Evolutionary conservation across 92 coral and sea anemone genomes (phyloP).

Genomic region (Phenganax marumi): DNA sequence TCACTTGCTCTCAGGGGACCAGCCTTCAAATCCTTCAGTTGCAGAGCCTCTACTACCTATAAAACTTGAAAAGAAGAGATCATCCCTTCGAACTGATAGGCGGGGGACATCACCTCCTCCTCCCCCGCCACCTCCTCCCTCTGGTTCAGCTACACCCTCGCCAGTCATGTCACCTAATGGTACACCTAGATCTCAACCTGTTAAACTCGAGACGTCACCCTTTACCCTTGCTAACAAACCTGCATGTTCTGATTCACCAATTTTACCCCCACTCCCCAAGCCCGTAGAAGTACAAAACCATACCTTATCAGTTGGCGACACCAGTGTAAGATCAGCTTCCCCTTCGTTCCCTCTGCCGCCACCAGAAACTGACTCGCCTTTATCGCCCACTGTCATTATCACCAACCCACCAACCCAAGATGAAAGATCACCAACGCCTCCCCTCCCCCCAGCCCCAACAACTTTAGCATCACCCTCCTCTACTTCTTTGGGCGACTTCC

Average conservation of each 20-base stretch:
- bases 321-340: neutral
- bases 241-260: neutral
- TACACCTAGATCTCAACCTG: neutral
- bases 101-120: constrained; percentile 39
- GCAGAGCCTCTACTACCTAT: constrained; percentile 1
- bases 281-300: neutral
- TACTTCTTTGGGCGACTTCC: constrained; percentile 17
- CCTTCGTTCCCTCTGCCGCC: constrained; percentile 32
- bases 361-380: constrained; percentile 5
- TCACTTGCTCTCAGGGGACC: constrained; percentile 31
- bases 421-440: constrained; percentile 8
- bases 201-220: too few relatives aligned
- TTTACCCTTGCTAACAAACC: too few relatives aligned
- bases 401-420: neutral
- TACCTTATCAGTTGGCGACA: neutral
- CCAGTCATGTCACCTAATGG: neutral
- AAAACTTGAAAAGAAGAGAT: constrained; percentile 28
- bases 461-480: constrained; percentile 15
- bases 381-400: neutral
- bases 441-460: constrained; percentile 20
- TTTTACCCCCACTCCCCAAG: constrained; percentile 11
- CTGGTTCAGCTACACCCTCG: neutral
- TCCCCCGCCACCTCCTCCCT: constrained; percentile 38
- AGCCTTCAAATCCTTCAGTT: neutral
- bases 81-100: constrained; percentile 28